Conservation (phyloP, 2,797 vertebrate species). For the Lepus oiostolus region DNA sequence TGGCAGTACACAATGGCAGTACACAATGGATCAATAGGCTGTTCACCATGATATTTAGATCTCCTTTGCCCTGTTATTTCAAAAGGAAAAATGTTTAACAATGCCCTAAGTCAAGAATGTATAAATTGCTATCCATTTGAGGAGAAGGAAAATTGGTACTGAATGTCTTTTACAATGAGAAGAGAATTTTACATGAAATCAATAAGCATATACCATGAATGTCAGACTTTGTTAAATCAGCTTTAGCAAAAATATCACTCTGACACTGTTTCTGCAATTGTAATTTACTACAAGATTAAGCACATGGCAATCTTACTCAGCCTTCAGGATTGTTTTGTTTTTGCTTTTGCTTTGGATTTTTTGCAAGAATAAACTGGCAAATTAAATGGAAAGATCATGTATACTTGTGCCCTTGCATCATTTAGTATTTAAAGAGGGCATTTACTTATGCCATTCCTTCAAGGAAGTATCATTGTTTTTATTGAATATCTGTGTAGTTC, state of each 20-base stretch:
- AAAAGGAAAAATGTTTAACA: background rate
- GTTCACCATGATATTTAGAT: background rate
- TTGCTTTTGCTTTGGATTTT: background rate
- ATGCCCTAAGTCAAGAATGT: background rate
- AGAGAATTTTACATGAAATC: background rate
- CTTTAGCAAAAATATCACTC: background rate
- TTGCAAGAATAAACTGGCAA: background rate
- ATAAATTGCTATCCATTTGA: background rate
- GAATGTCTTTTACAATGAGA: background rate
- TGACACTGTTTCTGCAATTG: background rate
- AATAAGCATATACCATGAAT: background rate
- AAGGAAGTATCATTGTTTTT: background rate
- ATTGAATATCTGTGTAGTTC: background rate
- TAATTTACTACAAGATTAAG: background rate
- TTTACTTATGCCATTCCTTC: background rate
- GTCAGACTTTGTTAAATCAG: background rate
- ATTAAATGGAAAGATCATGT: background rate
- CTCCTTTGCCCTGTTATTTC: background rate
- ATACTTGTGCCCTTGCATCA: rapidly evolving
- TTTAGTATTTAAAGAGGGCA: background rate
- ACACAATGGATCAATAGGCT: background rate
- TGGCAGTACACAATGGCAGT: background rate
- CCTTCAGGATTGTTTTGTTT: background rate
- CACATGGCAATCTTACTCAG: rapidly evolving
- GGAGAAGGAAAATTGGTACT: background rate